A percentile compares a stretch with the other conserved stretches of the same genome.
Conservation (phyloP, 2,113 vertebrate species). For the Rhinolophus sinicus region DNA sequence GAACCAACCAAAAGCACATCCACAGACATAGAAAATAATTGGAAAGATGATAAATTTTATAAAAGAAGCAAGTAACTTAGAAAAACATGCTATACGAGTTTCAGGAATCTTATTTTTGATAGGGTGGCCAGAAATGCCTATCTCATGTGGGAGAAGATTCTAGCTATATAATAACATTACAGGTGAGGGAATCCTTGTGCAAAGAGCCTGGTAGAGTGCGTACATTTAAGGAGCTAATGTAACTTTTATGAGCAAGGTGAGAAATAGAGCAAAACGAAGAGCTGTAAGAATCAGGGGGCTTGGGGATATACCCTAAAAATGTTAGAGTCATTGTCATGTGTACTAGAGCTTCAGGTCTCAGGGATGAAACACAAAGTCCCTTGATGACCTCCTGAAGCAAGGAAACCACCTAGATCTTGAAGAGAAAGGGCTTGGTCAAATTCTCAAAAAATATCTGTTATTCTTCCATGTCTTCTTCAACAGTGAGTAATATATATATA, state of each 20-base stretch:
- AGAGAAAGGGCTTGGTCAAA: background rate
- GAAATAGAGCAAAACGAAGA: background rate
- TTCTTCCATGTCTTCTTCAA: background rate
- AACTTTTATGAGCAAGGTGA: background rate
- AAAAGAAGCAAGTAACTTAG: background rate
- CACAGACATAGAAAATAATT: background rate
- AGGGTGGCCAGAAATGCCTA: background rate
- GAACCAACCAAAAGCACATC: background rate
- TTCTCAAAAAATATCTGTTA: background rate
- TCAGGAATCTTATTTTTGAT: background rate
- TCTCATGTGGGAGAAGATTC: background rate
- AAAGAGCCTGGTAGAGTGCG: background rate
- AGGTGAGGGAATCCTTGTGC: background rate
- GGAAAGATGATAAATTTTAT: background rate
- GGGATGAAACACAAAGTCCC: background rate
- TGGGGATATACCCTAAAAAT: background rate
- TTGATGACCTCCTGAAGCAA: background rate
- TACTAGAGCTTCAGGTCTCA: background rate
- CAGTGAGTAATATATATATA: background rate
- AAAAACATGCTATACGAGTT: background rate
- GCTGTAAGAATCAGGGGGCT: background rate
- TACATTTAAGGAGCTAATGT: background rate
- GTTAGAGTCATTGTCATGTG: background rate
- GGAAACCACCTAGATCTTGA: no score
- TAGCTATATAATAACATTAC: background rate